Evolutionary conservation across 2,113 vertebrate genomes (phyloP), one percentile per base, ranked within the genome.

Genomic region (Lamprotornis superbus): DNA sequence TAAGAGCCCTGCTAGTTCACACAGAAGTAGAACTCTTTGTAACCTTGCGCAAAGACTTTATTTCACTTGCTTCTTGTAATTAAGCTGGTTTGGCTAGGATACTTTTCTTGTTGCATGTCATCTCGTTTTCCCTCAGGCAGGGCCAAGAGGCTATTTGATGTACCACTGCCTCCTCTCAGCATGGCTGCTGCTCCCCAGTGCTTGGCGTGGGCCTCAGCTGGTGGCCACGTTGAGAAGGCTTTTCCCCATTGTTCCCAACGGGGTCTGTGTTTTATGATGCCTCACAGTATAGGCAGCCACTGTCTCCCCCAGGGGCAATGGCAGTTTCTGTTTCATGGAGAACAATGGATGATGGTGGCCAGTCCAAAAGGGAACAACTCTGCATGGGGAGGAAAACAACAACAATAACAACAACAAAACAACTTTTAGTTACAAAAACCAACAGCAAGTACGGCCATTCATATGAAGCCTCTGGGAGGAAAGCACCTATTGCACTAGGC

Each of bases 301-400:
- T 15, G 92, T 94, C 71, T 93, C 76, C 83, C 93, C 60, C 0
- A 4, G 74, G 85, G 92, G 76, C 85, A 81, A 60, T 0, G 56
- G 64, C 71, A 88, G 79, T 91, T 95, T 94, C 87, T 95, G 71
- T 93, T 97, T 93, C 93, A 55, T 44, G 64, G 35, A 96, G 94
- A 95, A 97, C 96, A 97, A 96, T 96, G 93, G 68, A 90, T 95
- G 93, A 70, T 90, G 94, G 92, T 96, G 94, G 94, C 57, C 92
- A 96, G 88, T 93, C 76, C 83, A 83, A 93, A 93, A 84, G 60
- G 69, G 83, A 95, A 88, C 75, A 95, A 68, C 79, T 86, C 89
- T 79, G 61, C 83, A 68, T 81, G 85, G 39, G 50, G 68, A 42
- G 4, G 16, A 23, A 52, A 39, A 39, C 39, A 39, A 39, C 9